Evolutionary conservation across 2,888 invertebrate genomes (phyloP).

Genomic region (Elysia crispata): DNA sequence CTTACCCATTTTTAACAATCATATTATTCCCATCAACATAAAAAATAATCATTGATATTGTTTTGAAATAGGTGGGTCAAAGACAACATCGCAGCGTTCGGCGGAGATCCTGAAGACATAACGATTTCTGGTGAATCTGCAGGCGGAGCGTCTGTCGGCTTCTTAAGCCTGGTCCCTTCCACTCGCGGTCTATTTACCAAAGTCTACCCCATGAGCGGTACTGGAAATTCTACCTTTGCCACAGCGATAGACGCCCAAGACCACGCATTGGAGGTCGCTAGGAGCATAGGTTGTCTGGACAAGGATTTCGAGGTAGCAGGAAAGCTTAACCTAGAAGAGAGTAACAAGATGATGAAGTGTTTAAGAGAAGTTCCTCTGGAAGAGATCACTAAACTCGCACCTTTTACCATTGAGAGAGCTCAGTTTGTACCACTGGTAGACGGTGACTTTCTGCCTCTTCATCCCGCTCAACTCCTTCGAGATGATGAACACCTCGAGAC

Average conservation of each 20-base stretch:
- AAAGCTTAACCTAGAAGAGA: background rate
- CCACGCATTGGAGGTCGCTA: background rate
- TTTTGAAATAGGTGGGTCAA: constrained; percentile 35
- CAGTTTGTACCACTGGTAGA: constrained; percentile 25
- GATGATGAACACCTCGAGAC: constrained; percentile 13
- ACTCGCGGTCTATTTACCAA: constrained; percentile 34
- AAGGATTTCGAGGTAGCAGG: no score
- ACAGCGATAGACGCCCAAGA: background rate
- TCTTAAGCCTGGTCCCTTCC: constrained; percentile 23
- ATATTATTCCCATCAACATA: no score
- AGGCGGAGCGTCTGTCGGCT: constrained; percentile 31
- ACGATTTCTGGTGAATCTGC: constrained; percentile 40
- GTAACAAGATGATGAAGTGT: background rate
- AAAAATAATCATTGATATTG: no score
- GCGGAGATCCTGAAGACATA: constrained; percentile 29
- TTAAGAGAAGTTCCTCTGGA: background rate
- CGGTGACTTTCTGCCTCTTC: constrained; percentile 23
- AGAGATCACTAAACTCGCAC: background rate
- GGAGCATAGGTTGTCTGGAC: background rate
- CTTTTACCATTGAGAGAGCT: constrained; percentile 3
- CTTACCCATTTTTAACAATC: no score
- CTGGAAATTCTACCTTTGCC: background rate
- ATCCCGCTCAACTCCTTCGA: constrained; percentile 1
- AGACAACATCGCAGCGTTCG: constrained; percentile 44
- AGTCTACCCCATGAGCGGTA: constrained; percentile 12